phyloP scores from a whole-genome alignment of 2,797 vertebrate genomes.

The Sternarchorhynchus goeldii region DNA sequence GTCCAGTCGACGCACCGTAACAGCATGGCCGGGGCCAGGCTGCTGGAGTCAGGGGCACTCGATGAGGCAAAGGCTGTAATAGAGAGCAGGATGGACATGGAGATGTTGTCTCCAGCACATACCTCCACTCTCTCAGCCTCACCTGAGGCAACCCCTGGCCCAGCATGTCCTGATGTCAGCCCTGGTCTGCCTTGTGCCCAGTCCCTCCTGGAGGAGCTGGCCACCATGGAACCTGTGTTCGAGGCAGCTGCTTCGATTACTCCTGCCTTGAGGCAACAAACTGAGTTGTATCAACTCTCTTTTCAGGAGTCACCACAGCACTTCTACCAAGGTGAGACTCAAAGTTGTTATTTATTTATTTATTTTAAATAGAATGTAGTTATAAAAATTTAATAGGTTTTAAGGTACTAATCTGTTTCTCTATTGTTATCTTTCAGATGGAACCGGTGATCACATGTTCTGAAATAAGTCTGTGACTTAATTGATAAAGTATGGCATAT shows the following conservation, averaged over 20 bases:
- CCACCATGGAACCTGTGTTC: slow-evolving; percentile 80
- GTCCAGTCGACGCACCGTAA: slow-evolving; percentile 59
- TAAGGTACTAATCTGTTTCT: slow-evolving; percentile 17
- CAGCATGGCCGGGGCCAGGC: slow-evolving; percentile 44
- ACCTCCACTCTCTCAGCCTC: slow-evolving; percentile 40
- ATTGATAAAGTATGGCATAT: slow-evolving; percentile 85
- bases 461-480: slow-evolving; percentile 90
- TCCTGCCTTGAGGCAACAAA: slow-evolving; percentile 77
- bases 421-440: slow-evolving; percentile 72
- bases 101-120: slow-evolving; percentile 33
- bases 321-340: slow-evolving; percentile 77
- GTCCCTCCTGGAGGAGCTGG: slow-evolving; percentile 82
- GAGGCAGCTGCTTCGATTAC: slow-evolving; percentile 78
- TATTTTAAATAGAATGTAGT: background rate
- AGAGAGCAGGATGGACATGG: slow-evolving; percentile 46
- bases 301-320: slow-evolving; percentile 71
- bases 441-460: slow-evolving; percentile 81
- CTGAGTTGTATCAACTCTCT: slow-evolving; percentile 88
- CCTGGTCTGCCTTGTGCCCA: slow-evolving; percentile 73
- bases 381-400: background rate
- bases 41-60: slow-evolving; percentile 37
- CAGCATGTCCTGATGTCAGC: slow-evolving; percentile 55
- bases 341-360: background rate
- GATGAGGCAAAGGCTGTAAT: slow-evolving; percentile 26
- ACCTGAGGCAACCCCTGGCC: slow-evolving; percentile 26